phyloP scores from a whole-genome alignment of 2,113 vertebrate species.

The Sylvicapra grimmia region DNA sequence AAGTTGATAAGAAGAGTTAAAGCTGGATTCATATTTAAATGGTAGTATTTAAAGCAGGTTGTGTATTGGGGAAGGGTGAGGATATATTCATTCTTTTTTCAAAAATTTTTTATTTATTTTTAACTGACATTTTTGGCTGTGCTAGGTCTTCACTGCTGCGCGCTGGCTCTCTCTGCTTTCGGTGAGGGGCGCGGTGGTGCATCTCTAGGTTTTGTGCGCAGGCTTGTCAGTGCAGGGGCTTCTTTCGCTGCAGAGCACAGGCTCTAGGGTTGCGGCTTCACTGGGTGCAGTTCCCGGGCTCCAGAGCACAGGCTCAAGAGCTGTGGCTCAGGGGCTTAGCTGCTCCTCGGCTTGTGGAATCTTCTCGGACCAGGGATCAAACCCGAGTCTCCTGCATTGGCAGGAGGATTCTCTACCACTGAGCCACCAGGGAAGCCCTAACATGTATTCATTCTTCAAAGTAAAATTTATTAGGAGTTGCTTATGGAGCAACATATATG shows the following conservation, averaged over 20 bases:
- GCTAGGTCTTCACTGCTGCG: accelerated
- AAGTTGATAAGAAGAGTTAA: neutral
- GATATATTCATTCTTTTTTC: neutral
- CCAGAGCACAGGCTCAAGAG: neutral
- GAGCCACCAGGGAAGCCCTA: neutral
- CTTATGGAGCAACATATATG: neutral
- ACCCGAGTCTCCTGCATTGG: neutral
- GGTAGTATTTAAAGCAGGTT: neutral
- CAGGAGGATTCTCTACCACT: neutral
- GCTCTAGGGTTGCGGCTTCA: neutral
- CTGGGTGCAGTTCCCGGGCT: neutral
- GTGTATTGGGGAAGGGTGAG: neutral
- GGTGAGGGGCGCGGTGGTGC: neutral
- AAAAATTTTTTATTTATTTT: neutral
- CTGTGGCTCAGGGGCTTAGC: accelerated
- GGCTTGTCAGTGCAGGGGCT: neutral
- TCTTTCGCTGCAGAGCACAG: too few relatives aligned
- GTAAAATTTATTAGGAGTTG: neutral
- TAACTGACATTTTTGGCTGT: neutral
- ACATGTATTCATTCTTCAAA: neutral
- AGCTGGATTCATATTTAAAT: neutral
- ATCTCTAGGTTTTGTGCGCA: accelerated
- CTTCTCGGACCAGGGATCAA: neutral
- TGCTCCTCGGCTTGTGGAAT: neutral
- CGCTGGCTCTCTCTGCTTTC: neutral